Base-by-base conservation (phyloP, 2,888 invertebrate species). In the Meloe dianella region DNA sequence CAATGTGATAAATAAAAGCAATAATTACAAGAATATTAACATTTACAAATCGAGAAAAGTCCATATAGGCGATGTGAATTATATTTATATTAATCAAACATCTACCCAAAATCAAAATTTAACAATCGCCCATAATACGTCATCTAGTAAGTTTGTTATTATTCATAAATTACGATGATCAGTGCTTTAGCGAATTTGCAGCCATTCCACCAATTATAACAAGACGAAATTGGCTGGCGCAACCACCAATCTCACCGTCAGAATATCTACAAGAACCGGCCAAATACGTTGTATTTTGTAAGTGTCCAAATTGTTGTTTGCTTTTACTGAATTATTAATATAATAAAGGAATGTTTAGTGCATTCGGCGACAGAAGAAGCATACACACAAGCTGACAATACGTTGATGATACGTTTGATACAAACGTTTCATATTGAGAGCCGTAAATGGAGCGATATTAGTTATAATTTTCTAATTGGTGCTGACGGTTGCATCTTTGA, bases 401-500 rank as follows among this genome's bases (percentile, higher is more conserved):
- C 85, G 57, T 80, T 83, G 1, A 64, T 84, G 14, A 82, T 87
- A 32, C 82, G 86, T 14, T 79, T 85, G 56, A 84, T 86, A 65
- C 87, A 87, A 79, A 84, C 83, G 38, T 86, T 85, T 70, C 87
- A 87, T 71, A 84, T 87, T 17, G 86, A 87, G 72, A 84, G 86
- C 60, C 78, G 82, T n/a, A 83, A 83, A 67, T 87, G 85, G 85
- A 82, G 82, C 71, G 87, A 87, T 68, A 86, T 87, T 27, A 83
- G 80, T 0, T 87, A 87, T 70, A 89, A 87, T 73, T 89, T 88
- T 70, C 70, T 89, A 12, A 81, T 89, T 61, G 88, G 88, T 32
- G 85, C 85, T 14, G 88, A 88, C 77, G 88, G 88, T 24, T 85
- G 85, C 56, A 80, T 86, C 0, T 89, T 87, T 72, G 86, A 88